Evolutionary conservation across 2,113 vertebrate genomes (phyloP).

Genomic region (Mobula birostris): DNA sequence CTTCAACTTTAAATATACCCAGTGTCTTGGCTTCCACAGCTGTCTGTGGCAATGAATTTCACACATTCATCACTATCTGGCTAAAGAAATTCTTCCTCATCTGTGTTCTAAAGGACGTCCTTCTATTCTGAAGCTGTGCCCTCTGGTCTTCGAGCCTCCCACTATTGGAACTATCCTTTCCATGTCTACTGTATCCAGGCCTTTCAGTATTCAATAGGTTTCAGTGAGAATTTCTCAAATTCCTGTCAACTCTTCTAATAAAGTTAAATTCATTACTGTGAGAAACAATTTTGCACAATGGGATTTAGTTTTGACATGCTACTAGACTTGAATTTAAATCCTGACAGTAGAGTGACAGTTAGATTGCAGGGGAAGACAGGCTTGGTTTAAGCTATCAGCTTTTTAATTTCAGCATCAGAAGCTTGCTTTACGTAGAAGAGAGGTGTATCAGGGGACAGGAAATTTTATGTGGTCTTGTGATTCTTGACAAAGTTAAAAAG

Average conservation of each 20-base stretch:
- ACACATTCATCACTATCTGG: too few relatives aligned
- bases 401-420: not conserved
- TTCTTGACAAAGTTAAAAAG: not conserved
- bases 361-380: not conserved
- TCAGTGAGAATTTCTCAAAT: too few relatives aligned
- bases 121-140: too few relatives aligned
- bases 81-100: too few relatives aligned
- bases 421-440: not conserved
- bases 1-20: too few relatives aligned
- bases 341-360: not conserved
- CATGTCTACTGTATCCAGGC: too few relatives aligned
- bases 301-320: constrained; percentile 1
- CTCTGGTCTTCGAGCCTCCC: too few relatives aligned
- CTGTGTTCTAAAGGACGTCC: too few relatives aligned
- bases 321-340: not conserved
- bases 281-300: not conserved
- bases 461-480: not conserved
- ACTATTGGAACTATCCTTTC: too few relatives aligned
- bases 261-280: not conserved
- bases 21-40: too few relatives aligned
- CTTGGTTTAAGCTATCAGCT: not conserved
- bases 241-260: not conserved
- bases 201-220: too few relatives aligned
- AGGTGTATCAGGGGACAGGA: not conserved
- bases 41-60: too few relatives aligned